phyloP scores from a whole-genome alignment of 2,797 vertebrate genomes.

The Enteromius fasciolatus region DNA sequence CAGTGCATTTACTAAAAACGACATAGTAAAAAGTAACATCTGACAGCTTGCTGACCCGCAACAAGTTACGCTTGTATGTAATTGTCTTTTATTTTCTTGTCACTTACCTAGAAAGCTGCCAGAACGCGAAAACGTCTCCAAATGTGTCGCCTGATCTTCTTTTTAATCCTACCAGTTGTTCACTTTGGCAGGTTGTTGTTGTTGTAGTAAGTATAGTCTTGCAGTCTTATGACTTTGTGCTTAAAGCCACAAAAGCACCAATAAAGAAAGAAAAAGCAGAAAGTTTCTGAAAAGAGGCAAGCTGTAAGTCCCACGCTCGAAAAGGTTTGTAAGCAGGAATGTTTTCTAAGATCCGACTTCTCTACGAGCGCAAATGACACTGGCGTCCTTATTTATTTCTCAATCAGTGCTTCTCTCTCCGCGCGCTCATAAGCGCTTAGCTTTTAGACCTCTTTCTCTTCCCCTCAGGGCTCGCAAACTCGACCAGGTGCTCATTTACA shows the following conservation, averaged over 20 bases:
- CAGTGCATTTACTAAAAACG: not conserved
- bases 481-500: conserved; percentile 86
- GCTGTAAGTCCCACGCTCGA: not conserved
- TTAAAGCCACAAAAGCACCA: not conserved
- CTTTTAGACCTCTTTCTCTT: conserved; percentile 20
- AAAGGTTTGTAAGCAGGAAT: not conserved
- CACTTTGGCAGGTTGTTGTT: conserved; percentile 13
- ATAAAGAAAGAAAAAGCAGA: not conserved
- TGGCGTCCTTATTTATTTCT: conserved; percentile 33
- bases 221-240: not conserved
- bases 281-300: conserved; percentile 2
- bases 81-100: conserved; percentile 18
- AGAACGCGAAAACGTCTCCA: conserved; percentile 37
- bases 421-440: conserved; percentile 46
- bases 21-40: not conserved
- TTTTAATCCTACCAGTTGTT: conserved; percentile 36
- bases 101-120: conserved; percentile 72
- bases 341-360: not conserved
- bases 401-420: conserved; percentile 57
- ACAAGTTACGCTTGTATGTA: not conserved
- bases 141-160: not conserved
- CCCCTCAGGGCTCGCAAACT: conserved; percentile 66
- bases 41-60: not conserved
- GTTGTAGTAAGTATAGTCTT: not conserved
- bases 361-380: not conserved